Base-by-base conservation (phyloP, 1,140 invertebrate species). In the Vanessa tameamea region DNA sequence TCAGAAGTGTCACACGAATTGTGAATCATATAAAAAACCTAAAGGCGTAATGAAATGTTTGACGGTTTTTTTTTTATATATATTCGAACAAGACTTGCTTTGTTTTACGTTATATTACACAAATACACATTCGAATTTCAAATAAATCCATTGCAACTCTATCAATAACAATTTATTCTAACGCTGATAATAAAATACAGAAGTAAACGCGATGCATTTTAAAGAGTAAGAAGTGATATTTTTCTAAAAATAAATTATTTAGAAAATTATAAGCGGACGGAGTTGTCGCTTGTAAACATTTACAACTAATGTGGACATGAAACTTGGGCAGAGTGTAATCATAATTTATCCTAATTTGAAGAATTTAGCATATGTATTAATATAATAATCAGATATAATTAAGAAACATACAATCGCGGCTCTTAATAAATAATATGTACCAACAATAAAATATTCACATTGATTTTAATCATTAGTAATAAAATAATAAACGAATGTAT, bases 301-400 rank as follows among this genome's bases (percentile, higher is more conserved):
- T 43, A 61, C n/a, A 23, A 16, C 26, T 3, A 20, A 16, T 16
- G 15, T 26, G 3, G 47, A 26, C 12, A 11, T 67, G 57, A 73
- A 73, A 73, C 71, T 61, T 73, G 64, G 63, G 66, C 64, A 53
- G 61, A 73, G 67, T 55, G 5, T 37, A 13, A 55, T 20, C 66
- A 69, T 31, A 48, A 61, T 61, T 61, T 48, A 48, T 26, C 23
- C 55, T 69, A 69, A 68, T 55, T 63, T 47, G 61, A 72, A 55
- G 64, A 73, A 65, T 66, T 77, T 67, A 77, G 57, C 65, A 71
- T 47, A 70, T 70, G 64, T 61, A 72, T 67, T 77, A 71, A 73
- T 70, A 73, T 50, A 67, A 63, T 55, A 64, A 57, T 51, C 69
- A 74, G 61, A 26, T 59, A 31, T 20, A 31, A 26, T 15, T 11